These are phyloP conservation scores for Nesometra sesokonis DNA, from an alignment of 35 echinoderm and acorn worm species.

Conservation along the genomic window DNA sequence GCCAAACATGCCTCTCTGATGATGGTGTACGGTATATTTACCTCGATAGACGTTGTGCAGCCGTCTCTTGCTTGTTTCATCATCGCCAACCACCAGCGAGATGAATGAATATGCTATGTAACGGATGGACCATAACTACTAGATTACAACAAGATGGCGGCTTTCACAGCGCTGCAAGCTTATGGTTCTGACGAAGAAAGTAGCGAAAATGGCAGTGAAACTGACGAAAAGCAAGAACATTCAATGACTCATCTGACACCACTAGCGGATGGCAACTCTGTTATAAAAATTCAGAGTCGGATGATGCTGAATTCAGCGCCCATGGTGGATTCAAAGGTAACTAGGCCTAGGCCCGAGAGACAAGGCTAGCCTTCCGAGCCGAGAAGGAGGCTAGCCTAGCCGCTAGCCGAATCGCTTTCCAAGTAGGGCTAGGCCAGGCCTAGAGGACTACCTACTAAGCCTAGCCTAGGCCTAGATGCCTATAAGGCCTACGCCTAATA, in stretches of 20 bases:
- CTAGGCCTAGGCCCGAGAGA: not conserved
- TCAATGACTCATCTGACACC: constrained; percentile 57
- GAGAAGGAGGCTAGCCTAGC: not conserved
- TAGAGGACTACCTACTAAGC: too few species aligned
- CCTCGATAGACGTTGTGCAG: not conserved
- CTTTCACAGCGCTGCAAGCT: constrained; percentile 42
- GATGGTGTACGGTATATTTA: not conserved
- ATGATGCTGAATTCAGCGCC: constrained; percentile 76
- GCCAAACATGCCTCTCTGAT: too few species aligned
- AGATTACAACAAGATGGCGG: constrained; percentile 32
- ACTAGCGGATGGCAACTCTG: constrained; percentile 34
- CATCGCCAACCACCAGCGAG: not conserved
- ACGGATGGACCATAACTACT: not conserved
- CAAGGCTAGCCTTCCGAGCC: not conserved
- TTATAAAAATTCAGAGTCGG: constrained; percentile 46
- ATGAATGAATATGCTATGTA: not conserved
- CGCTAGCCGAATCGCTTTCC: too few species aligned
- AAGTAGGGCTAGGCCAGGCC: not conserved
- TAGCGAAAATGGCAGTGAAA: constrained; percentile 34
- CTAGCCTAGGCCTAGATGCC: too few species aligned
- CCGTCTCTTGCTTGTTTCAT: not conserved
- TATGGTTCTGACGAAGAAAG: constrained; percentile 58
- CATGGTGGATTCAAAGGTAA: constrained; percentile 30
- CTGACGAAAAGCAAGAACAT: constrained; percentile 18
- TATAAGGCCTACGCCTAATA: too few species aligned